A percentile compares a stretch with the other conserved stretches of the same genome.
These are phyloP conservation scores for Dryoscopus gambensis DNA, from an alignment of 2,113 vertebrate genomes.

Conservation along the genomic window DNA sequence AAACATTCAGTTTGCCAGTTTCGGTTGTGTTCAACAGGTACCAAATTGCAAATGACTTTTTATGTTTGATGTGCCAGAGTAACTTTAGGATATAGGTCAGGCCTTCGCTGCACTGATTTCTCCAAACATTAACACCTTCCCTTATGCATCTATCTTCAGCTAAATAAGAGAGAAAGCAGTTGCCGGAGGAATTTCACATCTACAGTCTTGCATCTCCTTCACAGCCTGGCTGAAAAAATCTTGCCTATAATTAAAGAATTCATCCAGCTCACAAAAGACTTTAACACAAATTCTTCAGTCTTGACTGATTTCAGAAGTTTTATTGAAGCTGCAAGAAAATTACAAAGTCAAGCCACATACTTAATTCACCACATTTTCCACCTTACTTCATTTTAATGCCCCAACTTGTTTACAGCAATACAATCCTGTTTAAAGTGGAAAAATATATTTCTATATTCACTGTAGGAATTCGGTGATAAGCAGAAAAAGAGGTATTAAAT, in stretches of 20 bases:
- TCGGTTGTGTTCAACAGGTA: background rate
- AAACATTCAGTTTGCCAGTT: background rate
- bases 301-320: background rate
- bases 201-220: background rate
- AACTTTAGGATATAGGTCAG: background rate
- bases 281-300: background rate
- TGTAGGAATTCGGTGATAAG: background rate
- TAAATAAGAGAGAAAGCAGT: background rate
- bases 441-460: constrained; percentile 2
- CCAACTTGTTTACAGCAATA: constrained; percentile 14
- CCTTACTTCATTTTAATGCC: background rate
- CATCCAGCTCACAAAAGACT: background rate
- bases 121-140: background rate
- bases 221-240: background rate
- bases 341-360: background rate
- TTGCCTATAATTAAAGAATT: constrained; percentile 10
- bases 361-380: background rate
- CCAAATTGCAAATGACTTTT: background rate
- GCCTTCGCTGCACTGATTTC: background rate
- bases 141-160: background rate
- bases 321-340: background rate
- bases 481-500: background rate
- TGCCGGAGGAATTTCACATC: background rate
- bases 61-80: background rate
- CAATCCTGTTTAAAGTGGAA: background rate